Evolutionary conservation across 1,140 invertebrate genomes (phyloP), one percentile per base, ranked within the genome.

Genomic region (Drosophila mauritiana): DNA sequence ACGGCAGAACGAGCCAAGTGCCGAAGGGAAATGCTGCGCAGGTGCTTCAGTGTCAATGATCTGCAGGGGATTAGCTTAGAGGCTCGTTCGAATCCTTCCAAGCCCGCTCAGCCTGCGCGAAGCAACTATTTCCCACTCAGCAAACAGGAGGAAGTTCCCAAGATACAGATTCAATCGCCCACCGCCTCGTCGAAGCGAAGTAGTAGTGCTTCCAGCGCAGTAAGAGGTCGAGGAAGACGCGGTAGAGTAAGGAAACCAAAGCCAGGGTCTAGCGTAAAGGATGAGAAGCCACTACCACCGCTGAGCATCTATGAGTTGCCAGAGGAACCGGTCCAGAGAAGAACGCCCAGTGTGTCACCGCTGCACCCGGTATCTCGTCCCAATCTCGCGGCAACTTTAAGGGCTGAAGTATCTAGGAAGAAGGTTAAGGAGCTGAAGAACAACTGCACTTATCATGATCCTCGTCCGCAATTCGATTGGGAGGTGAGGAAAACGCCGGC

Each of bases 401-500:
- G 92, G 5, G 90, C 74, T 12, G 89, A 92, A 52, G 80, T 91
- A 4, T 78, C 89, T 1, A 73, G 80, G 12, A 91, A 91, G 27
- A 92, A 92, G 68, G 73, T 92, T 0, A 80, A 82, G 57, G 90
- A 92, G 45, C 65, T 92, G 6, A 52, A 88, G 40, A 91, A 91
- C 52, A 91, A 91, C 43, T 91, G 91, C 54, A 92, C 91, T 0
- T 91, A 69, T 43, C 73, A 90, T 8, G 91, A 91, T 39, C 74
- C 73, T 0, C 65, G 78, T 2, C 78, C 83, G 10, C 78, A 83
- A 17, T 75, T 80, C 13, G 83, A 91, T 62, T 92, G 92, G 92
- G 92, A 91, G 53, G 91, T 92, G 10, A 78, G 90, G 12, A 92
- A 92, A 49, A 92, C 90, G 8, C 92, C 91, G 6, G 92, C 89